Conservation (phyloP, 2,113 vertebrate species). For the Centropus unirufus region DNA sequence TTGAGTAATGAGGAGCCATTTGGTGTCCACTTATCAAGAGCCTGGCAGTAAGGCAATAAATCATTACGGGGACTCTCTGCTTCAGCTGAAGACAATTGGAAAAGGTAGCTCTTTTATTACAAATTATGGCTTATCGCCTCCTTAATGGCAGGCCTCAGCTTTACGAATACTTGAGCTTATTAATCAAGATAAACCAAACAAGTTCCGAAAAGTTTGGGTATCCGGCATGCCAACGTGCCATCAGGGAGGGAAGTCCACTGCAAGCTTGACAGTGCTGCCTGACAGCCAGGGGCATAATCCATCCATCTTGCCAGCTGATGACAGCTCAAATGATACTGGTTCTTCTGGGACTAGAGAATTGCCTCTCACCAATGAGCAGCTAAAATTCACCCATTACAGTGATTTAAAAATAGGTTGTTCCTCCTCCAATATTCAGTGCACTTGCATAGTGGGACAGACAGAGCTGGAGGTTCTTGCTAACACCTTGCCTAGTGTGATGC, state of each 20-base stretch:
- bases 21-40: constrained; percentile 82
- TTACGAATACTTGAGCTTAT: constrained; percentile 67
- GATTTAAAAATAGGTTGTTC: not conserved
- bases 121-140: constrained; percentile 84
- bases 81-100: constrained; percentile 74
- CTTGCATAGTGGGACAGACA: not conserved
- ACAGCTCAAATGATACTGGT: constrained; percentile 23
- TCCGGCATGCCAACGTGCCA: not conserved
- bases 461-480: rapidly evolving
- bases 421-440: not conserved
- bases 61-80: constrained; percentile 77
- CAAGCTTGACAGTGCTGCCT: not conserved
- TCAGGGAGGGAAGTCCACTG: not conserved
- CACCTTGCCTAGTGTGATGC: not conserved
- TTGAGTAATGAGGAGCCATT: constrained; percentile 86
- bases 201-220: constrained; percentile 18
- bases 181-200: constrained; percentile 50
- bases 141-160: constrained; percentile 74
- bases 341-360: constrained; percentile 46
- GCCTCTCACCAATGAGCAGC: constrained; percentile 17
- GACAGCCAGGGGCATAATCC: not conserved
- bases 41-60: constrained; percentile 84
- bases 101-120: constrained; percentile 83
- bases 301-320: constrained; percentile 17
- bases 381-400: not conserved